Evolutionary conservation across 1,140 invertebrate species (phyloP).

Genomic region (Teleogryllus occipitalis): DNA sequence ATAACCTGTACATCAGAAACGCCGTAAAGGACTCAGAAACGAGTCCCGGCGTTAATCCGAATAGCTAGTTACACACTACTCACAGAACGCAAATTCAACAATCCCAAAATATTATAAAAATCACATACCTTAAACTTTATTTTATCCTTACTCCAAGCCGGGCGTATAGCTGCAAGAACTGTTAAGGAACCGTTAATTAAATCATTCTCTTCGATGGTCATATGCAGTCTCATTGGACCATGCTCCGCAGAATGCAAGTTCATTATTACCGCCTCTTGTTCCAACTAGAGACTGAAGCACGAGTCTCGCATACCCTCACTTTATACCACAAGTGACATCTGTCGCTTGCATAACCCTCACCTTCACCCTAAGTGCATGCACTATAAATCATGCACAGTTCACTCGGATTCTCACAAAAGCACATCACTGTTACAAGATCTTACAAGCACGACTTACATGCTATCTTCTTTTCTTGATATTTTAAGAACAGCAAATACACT

Average conservation of each 20-base stretch:
- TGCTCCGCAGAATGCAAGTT: not conserved
- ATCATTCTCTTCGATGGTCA: constrained; percentile 10
- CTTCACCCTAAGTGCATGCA: not conserved
- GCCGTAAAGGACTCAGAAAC: too few species aligned
- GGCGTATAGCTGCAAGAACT: constrained; percentile 10
- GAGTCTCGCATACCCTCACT: not conserved
- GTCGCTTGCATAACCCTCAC: not conserved
- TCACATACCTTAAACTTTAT: constrained; percentile 17
- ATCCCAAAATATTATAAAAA: not conserved
- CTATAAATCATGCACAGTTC: not conserved
- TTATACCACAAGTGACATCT: not conserved
- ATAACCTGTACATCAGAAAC: too few species aligned
- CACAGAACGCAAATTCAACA: not conserved
- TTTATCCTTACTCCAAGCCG: constrained; percentile 11
- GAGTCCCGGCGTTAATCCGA: too few species aligned
- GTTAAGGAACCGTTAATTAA: constrained; percentile 7
- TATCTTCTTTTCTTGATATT: not conserved
- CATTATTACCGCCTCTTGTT: not conserved
- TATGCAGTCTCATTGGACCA: not conserved
- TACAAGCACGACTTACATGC: not conserved
- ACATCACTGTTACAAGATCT: not conserved
- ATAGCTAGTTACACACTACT: too few species aligned
- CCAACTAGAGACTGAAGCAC: not conserved
- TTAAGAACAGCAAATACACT: too few species aligned
- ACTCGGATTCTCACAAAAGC: not conserved